A percentile compares a stretch with the other conserved stretches of the same genome.
phyloP scores from a whole-genome alignment of 2,797 vertebrate genomes.

The Lemur catta region DNA sequence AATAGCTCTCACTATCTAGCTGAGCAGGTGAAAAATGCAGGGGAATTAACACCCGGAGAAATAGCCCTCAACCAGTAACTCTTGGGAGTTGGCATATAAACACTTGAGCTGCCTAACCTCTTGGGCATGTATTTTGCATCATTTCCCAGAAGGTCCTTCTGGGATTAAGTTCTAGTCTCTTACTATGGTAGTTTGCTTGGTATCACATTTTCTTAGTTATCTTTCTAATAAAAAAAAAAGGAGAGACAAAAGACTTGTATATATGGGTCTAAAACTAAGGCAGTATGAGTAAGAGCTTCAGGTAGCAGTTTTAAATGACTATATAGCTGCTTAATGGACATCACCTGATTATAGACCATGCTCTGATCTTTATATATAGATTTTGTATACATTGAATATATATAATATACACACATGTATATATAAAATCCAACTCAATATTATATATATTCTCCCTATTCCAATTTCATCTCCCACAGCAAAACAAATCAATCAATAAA shows the following conservation, averaged over 20 bases:
- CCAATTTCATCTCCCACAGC: neutral
- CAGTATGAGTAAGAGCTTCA: neutral
- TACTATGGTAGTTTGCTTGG: neutral
- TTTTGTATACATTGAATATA: neutral
- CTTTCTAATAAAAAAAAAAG: neutral
- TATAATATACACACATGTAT: neutral
- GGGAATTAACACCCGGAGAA: neutral
- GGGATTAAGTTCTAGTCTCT: neutral
- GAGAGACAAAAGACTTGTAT: neutral
- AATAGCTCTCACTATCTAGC: neutral
- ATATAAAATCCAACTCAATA: neutral
- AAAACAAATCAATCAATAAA: neutral
- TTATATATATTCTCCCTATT: neutral
- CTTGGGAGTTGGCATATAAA: neutral
- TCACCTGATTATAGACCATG: neutral
- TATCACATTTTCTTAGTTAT: neutral
- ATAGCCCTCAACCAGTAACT: neutral
- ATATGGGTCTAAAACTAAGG: neutral
- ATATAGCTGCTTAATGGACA: neutral
- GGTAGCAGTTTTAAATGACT: neutral
- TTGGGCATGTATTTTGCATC: neutral
- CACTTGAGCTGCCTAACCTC: neutral
- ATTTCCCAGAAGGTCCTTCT: neutral
- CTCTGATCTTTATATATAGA: neutral
- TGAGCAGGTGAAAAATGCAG: neutral